Evolutionary conservation across 2,797 vertebrate species (phyloP).

Genomic region (Sphaeramia orbicularis): DNA sequence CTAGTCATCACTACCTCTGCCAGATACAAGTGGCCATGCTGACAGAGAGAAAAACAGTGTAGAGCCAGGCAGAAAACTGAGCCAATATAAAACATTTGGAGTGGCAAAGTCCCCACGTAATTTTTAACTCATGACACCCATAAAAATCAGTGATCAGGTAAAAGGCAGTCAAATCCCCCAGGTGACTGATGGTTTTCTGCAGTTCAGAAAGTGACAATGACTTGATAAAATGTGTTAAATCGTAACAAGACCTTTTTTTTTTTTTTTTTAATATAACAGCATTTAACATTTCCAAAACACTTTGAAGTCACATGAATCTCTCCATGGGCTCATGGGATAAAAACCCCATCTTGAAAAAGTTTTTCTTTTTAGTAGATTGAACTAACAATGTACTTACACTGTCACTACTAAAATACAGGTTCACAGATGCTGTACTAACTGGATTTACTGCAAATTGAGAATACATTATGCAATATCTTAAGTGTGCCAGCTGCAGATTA

Average conservation of each 20-base stretch:
- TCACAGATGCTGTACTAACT: background rate
- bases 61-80: constrained; percentile 33
- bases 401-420: background rate
- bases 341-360: background rate
- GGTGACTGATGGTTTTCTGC: background rate
- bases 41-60: constrained; percentile 21
- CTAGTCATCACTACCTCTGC: constrained; percentile 38
- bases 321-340: background rate
- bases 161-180: constrained; percentile 14
- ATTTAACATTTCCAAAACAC: background rate
- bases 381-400: background rate
- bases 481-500: constrained; percentile 17
- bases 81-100: constrained; percentile 19
- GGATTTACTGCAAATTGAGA: background rate
- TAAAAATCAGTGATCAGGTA: constrained; percentile 15
- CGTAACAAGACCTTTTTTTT: constrained; percentile 8
- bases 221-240: constrained; percentile 28
- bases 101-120: constrained; percentile 28
- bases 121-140: constrained; percentile 39
- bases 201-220: constrained; percentile 26
- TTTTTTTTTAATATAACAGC: background rate
- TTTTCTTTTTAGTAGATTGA: background rate
- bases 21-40: constrained; percentile 13
- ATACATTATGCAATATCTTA: background rate
- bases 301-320: constrained; percentile 6